Evolutionary conservation across 2,113 vertebrate species (phyloP), one percentile per base, ranked within the genome.

Genomic region (Aepyceros melampus): DNA sequence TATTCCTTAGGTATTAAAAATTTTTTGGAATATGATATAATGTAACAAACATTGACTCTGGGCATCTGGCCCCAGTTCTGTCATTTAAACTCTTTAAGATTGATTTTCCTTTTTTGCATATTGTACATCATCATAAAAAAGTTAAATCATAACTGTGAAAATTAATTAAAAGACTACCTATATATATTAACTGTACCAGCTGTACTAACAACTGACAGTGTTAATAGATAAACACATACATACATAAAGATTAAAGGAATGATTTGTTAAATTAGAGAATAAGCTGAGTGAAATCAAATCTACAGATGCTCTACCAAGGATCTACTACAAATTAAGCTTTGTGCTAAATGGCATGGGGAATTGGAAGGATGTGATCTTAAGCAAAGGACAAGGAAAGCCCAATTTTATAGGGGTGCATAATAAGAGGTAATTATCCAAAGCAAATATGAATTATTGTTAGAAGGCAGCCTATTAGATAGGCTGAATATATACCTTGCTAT

Each of bases 401-500:
- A 78, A 25, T 91, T 93, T 96, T 94, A 95, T 47, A 71, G 43
- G 33, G 55, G 53, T 0, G 1, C 29, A 36, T 83, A 71, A 71
- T 82, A 89, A 58, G n/a, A 88, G 53, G 53, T 78, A 93, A 96
- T 95, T 95, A 71, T 49, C 87, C 55, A 93, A 94, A 95, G 53
- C 78, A 97, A 93, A 91, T 95, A 85, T 74, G n/a, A 95, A 58
- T 84, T 87, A 60, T 33, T 90, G 40, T 83, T 83, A 90, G 85
- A 92, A 91, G 81, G 31, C 67, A 74, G 56, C 14, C 71, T 62
- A 81, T 93, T 93, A 96, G 94, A 95, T 33, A 95, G 87, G 93
- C n/a, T 96, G 92, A 92, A 74, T 86, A 76, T 45, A 89, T 79
- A 78, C 25, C 45, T 25, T 55, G n/a, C 56, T 56, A 78, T 62